These are phyloP conservation scores for Cydia splendana DNA, from an alignment of 1,140 invertebrate species.

Conservation along the genomic window DNA sequence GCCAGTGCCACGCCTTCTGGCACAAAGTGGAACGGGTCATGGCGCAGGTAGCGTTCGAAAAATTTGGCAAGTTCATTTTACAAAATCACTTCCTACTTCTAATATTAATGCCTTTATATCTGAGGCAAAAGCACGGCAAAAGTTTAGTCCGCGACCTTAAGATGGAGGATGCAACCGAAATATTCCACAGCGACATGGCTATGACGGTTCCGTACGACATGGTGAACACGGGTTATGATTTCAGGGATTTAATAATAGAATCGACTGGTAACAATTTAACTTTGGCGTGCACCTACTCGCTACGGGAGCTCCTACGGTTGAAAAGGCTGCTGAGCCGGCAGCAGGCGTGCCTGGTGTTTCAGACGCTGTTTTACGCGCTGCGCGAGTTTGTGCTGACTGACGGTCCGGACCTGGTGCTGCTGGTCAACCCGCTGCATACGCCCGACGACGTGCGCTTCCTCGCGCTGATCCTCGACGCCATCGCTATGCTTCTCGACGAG, in stretches of 20 bases:
- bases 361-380: constrained; percentile 41
- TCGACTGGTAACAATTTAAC: constrained; percentile 31
- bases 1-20: constrained; percentile 17
- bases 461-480: constrained; percentile 36
- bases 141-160: neutral
- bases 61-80: neutral
- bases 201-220: neutral
- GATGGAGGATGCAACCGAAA: constrained; percentile 12
- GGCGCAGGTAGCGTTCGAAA: constrained; percentile 3
- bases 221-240: neutral
- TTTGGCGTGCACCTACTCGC: constrained; percentile 30
- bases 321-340: constrained; percentile 36
- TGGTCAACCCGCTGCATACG: constrained; percentile 33
- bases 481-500: constrained; percentile 43
- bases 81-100: constrained; percentile 10
- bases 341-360: constrained; percentile 42
- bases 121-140: constrained; percentile 6
- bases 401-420: constrained; percentile 34
- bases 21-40: constrained; percentile 10
- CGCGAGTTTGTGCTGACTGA: constrained; percentile 37
- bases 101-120: neutral
- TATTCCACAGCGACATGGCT: neutral
- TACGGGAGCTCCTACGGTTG: constrained; percentile 39
- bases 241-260: constrained; percentile 34
- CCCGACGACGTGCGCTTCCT: constrained; percentile 41